Percentiles rank a stretch among this genome's conserved stretches.
These are phyloP conservation scores for Chauna torquata DNA, from an alignment of 2,113 vertebrate species.

Conservation along the genomic window DNA sequence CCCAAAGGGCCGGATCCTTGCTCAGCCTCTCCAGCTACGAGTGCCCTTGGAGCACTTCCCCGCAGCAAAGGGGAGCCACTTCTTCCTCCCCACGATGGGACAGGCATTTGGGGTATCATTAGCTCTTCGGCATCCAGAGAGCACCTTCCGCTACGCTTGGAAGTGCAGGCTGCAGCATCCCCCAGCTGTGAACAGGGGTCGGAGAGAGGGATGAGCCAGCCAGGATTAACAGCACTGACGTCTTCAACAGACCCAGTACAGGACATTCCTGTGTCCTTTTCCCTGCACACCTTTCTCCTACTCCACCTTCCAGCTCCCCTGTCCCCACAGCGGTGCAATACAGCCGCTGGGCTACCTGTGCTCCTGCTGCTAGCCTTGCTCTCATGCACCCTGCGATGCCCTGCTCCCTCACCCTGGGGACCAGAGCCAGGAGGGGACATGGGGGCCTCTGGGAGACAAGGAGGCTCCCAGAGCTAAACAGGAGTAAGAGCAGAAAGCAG, in stretches of 20 bases:
- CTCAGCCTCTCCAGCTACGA: not conserved
- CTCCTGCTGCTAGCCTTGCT: not conserved
- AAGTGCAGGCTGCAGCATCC: not conserved
- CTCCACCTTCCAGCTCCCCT: not conserved
- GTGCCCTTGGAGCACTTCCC: not conserved
- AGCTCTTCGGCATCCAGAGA: not conserved
- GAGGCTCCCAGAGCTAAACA: not conserved
- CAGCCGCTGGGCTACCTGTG: not conserved
- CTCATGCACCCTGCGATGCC: too few species aligned
- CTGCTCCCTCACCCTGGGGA: not conserved
- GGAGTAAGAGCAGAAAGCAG: not conserved
- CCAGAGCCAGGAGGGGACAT: accelerated
- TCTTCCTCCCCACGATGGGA: not conserved
- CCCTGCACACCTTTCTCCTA: not conserved
- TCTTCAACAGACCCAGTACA: not conserved
- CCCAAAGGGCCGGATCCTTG: not conserved
- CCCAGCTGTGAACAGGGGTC: not conserved
- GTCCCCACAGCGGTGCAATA: not conserved
- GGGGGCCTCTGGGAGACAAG: not conserved
- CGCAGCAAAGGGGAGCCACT: not conserved
- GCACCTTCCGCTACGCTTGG: not conserved
- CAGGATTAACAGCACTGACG: not conserved
- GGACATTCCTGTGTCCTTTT: not conserved
- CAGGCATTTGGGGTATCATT: not conserved
- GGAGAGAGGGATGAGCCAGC: not conserved